Conservation (phyloP, 1,140 invertebrate species). For the Pristionchus pacificus region DNA sequence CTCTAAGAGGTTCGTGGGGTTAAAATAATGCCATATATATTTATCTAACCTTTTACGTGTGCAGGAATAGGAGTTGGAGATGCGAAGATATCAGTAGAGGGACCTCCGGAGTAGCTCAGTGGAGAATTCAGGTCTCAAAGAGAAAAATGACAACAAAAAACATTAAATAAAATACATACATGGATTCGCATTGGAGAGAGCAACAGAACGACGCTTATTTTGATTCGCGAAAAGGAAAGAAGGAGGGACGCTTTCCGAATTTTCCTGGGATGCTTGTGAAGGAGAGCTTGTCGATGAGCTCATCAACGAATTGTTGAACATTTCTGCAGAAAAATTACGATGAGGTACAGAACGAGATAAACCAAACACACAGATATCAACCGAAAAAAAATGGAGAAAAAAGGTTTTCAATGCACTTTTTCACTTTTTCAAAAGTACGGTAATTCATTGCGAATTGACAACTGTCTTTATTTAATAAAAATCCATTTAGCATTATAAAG, state of each 20-base stretch:
- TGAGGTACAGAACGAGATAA: no score
- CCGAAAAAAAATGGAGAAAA: no score
- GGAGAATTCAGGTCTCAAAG: not conserved
- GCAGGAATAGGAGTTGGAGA: constrained; percentile 12
- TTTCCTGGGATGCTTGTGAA: not conserved
- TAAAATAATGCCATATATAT: not conserved
- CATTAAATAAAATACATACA: constrained; percentile 5
- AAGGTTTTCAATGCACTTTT: no score
- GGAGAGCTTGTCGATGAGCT: not conserved
- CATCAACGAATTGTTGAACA: not conserved
- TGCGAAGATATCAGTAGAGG: constrained; percentile 12
- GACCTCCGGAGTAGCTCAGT: not conserved
- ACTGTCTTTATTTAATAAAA: no score
- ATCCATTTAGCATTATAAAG: no score
- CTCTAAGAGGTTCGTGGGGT: no score
- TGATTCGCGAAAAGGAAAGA: not conserved
- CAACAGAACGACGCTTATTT: constrained; percentile 12
- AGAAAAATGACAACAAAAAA: not conserved
- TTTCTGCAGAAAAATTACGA: not conserved
- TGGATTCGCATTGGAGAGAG: constrained; percentile 1
- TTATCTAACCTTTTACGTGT: constrained; percentile 9
- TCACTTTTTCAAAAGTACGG: no score
- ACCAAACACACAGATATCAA: no score
- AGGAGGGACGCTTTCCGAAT: not conserved
- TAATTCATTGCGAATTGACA: no score